Base-by-base conservation (phyloP, 2,888 invertebrate species). In the Omphaloscelis lunosa region DNA sequence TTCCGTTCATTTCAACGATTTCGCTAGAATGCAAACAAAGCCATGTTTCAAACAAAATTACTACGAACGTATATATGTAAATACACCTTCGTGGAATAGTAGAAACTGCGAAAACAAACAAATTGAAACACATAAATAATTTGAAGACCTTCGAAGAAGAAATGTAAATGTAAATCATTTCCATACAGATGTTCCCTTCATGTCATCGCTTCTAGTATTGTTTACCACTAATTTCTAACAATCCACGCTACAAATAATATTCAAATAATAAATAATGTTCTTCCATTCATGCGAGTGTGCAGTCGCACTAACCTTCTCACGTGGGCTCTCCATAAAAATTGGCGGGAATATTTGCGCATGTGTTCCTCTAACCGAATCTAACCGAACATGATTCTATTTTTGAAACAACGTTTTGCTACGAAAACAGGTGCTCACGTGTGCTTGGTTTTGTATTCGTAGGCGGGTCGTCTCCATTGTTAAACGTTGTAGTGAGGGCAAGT, bases 381-480 rank as follows among this genome's bases (percentile, higher is more conserved):
- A 77, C 72, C 69, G 81, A 85, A 87, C 80, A 80, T 56, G 53
- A 56, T 67, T 70, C 83, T 88, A 88, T 88, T 88, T 88, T 78
- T 76, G 94, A 94, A 95, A 89, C 88, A 82, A 77, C 84, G 86
- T 82, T 92, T 91, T 91, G 91, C 90, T 82, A 89, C 86, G 91
- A 93, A 95, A 95, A 94, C 95, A 94, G 93, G 92, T 94, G 95
- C 86, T 91, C 67, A 89, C 87, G 90, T 89, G 80, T 80, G 88
- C 76, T 89, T 88, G 86, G 91, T 89, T 85, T 89, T 80, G 84
- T 82, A 81, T 86, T 86, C 87, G 88, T 88, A 82, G 81, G 75
- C 48, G 62, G 79, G 85, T 74, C 68, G 70, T 85, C 39, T 88
- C 84, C 88, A 88, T 72, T 89, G 82, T 84, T 62, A 68, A 12